phyloP scores from a whole-genome alignment of 2,888 invertebrate genomes.

The Diarsia dahlii region DNA sequence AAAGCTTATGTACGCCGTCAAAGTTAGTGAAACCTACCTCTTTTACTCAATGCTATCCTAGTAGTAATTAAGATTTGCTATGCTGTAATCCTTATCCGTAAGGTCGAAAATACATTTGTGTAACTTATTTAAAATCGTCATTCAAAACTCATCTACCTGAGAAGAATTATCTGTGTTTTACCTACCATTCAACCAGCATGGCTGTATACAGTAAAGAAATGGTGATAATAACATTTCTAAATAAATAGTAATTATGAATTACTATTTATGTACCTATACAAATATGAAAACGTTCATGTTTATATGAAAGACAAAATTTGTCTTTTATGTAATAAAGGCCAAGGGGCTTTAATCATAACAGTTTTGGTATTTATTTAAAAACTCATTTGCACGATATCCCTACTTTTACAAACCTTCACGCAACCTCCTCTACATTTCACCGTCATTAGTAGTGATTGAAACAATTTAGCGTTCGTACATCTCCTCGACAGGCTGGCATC shows the following conservation, averaged over 20 bases:
- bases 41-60: slow-evolving; percentile 51
- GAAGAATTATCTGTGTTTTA: background rate
- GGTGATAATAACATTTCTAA: no score
- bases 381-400: no score
- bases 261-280: no score
- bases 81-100: slow-evolving; percentile 57
- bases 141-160: background rate
- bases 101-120: slow-evolving; percentile 35
- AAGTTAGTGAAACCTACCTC: slow-evolving; percentile 77
- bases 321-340: no score
- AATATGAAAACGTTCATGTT: no score
- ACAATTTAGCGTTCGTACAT: slow-evolving; percentile 58
- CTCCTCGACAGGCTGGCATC: slow-evolving; percentile 83
- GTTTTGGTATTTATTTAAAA: no score
- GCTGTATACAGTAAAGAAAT: background rate
- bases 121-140: background rate
- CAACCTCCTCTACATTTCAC: slow-evolving; percentile 79
- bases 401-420: slow-evolving; percentile 22
- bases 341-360: no score
- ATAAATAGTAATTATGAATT: no score
- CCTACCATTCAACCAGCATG: background rate
- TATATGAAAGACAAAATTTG: no score
- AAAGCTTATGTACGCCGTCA: slow-evolving; percentile 83
- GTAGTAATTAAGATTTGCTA: slow-evolving; percentile 64
- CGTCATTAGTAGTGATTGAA: slow-evolving; percentile 75